Base-by-base conservation (phyloP, 1,140 invertebrate genomes). In the Brachionus plicatilis region DNA sequence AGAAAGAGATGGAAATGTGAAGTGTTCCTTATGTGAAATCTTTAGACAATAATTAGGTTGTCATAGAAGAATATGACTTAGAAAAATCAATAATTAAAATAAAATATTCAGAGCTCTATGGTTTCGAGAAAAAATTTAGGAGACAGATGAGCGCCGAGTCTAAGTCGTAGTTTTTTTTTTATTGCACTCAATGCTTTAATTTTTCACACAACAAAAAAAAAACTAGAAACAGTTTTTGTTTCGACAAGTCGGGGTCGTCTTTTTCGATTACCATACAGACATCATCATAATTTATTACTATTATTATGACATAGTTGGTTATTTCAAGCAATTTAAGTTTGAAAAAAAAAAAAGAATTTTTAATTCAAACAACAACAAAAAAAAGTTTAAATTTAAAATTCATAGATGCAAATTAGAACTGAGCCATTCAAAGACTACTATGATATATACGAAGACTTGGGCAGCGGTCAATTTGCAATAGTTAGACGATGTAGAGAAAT, bases 381-480 rank as follows among this genome's bases (percentile, higher is more conserved):
- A 60, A 60, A 24, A 60, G 53, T 60, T 79, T 50, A 9, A 50
- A 43, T 79, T 79, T 60, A 60, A 60, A 60, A 60, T 60, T 60
- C 53, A 60, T 84, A 84, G 66, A 70, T 84, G 82, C 60, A 84
- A 84, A 84, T 70, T 53, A 70, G 60, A 56, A 84, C 60, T 17
- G 66, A 84, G 17, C 53, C 65, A 56, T 70, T 84, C 12, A 47
- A 47, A 50, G 82, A 84, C 45, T 17, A 37, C 29, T 84, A 84
- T 56, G 60, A 84, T 37, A 37, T 84, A 17, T 68, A 37, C 47
- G 66, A 84, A 47, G 82, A 84, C 17, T 27, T 84, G 20, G 82
- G 82, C 85, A 97, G 96, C 88, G 96, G 96, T 47, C 97, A 98
- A 91, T 98, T 97, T 90, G 96, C 96, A 17, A 93, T 95, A 84